Evolutionary conservation across 2,797 vertebrate species (phyloP), one percentile per base, ranked within the genome.

Genomic region (Chelmon rostratus): DNA sequence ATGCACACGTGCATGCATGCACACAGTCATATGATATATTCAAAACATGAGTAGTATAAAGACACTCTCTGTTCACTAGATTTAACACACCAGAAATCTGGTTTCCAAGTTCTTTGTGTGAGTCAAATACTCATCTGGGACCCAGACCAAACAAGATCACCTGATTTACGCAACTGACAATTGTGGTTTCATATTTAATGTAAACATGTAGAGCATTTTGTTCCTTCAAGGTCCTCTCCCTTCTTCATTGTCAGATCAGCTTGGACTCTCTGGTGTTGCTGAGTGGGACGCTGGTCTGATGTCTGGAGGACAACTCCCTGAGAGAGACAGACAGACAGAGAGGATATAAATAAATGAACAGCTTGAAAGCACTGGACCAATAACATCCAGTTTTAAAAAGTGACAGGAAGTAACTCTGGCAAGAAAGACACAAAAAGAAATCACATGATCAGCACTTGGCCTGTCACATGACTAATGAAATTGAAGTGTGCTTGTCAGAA

Each of bases 301-400:
- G 86, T 63, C 68, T 83, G 73, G 83, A 83, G 0, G 90, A 90
- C 68, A 92, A 68, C 72, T 91, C 90, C 76, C 91, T 93, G 52
- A 44, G 61, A 79, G 6, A 64, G 6, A 64, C 2, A 65, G 49
- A 53, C 31, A 59, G 25, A 62, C 9, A 12, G 0, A 33, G 25
- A 73, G 8, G 35, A 23, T 53, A 7, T 2, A 63, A 65, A 70
- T 23, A 12, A 61, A 47, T 40, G 0, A 13, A 40, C 0, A 37
- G 18, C 47, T 47, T 16, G 13, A 23, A 21, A n/a, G n/a, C n/a
- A n/a, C n/a, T n/a, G n/a, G n/a, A n/a, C n/a, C n/a, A n/a, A n/a
- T n/a, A n/a, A n/a, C n/a, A n/a, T n/a, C n/a, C n/a, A n/a, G 4
- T 52, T 31, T 31, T 31, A 31, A 31, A 31, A 31, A 31, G 28